A percentile compares a stretch with the other conserved stretches of the same genome.
phyloP scores from a whole-genome alignment of 1,140 invertebrate species.

The Trachelipus rathkii region DNA sequence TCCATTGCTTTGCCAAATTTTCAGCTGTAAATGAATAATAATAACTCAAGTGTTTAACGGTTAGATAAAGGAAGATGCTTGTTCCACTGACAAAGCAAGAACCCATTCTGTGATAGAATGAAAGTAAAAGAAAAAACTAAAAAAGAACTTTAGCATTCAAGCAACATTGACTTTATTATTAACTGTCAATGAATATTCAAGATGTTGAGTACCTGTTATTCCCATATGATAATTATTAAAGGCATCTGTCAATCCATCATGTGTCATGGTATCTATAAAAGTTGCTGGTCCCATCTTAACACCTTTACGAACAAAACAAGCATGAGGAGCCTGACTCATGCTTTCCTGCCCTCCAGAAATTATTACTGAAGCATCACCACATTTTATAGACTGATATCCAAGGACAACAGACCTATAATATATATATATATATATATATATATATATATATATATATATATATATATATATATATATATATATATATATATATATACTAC shows the following conservation, averaged over 20 bases:
- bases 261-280: slow-evolving; percentile 66
- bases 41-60: no score
- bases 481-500: slow-evolving; percentile 22
- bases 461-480: slow-evolving; percentile 6
- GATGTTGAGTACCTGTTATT: slow-evolving; percentile 62
- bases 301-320: slow-evolving; percentile 61
- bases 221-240: slow-evolving; percentile 79
- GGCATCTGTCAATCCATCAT: slow-evolving; percentile 76
- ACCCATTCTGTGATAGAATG: no score
- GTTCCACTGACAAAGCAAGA: no score
- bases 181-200: background rate
- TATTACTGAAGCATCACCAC: slow-evolving; percentile 65
- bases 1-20: slow-evolving; percentile 28
- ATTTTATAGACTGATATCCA: slow-evolving; percentile 66
- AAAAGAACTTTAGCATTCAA: no score
- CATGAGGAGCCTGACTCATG: slow-evolving; percentile 77
- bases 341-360: slow-evolving; percentile 80
- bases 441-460: slow-evolving; percentile 21
- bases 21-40: background rate
- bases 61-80: no score
- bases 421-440: slow-evolving; percentile 6
- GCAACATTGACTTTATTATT: no score
- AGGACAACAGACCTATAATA: slow-evolving; percentile 60
- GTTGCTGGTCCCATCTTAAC: slow-evolving; percentile 65
- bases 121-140: no score